Evolutionary conservation across 2,888 invertebrate species (phyloP), one percentile per base, ranked within the genome.

Genomic region (Ptychoptera contaminata): DNA sequence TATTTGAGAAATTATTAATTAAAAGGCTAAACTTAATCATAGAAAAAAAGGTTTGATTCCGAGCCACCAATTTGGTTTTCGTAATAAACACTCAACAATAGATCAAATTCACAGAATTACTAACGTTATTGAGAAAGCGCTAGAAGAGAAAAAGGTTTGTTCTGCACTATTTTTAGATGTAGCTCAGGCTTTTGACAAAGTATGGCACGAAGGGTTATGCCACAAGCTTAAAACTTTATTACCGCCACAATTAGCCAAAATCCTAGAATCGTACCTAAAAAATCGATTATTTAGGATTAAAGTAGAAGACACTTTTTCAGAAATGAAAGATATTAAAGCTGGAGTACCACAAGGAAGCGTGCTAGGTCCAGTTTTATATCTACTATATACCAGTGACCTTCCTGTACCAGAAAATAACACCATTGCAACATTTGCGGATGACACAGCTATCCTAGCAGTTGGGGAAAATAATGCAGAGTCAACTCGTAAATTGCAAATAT

Each of bases 161-260:
- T 37, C 40, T 10, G 42, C 36, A 9, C 31, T 42, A 6, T 48
- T 48, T 31, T 40, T 48, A 10, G 45, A 46, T 11, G 42, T 48
- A 30, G 12, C 48, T 2, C 44, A 48, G 42, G 44, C 45, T 6
- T 48, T 48, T 16, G 46, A 48, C 10, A 41, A 39, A 23, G 23
- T 23, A 5, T 23, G 23, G 23, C 23, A 23, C 7, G 23, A 23
- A 7, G 23, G 7, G 3, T 7, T 23, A 23, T 5, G 3, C 4
- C 23, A 23, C 3, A 23, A 23, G 7, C 3, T 23, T 5, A 23
- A 23, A 23, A 23, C 3, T 5, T 5, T 23, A 23, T 23, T 23
- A 23, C 23, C 23, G 7, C 7, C 23, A 23, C 23, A 23, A 23
- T 23, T 23, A 5, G 3, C 4, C 23, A 23, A 23, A 23, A 3